Evolutionary conservation across 1,140 invertebrate genomes (phyloP), one percentile per base, ranked within the genome.

Genomic region (Mya arenaria): DNA sequence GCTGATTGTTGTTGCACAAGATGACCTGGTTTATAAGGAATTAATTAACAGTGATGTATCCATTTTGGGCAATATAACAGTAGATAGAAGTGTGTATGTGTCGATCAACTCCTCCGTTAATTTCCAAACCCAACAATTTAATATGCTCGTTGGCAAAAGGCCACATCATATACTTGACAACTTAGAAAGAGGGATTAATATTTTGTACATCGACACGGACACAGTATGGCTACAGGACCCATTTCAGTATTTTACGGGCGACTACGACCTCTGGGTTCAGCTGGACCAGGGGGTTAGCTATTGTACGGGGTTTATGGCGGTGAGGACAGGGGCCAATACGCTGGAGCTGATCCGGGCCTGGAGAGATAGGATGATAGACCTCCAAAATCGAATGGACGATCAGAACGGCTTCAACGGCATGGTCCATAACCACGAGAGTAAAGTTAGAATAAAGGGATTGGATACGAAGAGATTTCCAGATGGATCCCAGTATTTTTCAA

Each of bases 281-380:
- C 36, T 69, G 19, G 66, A 48, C 10, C 19, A 28, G 6, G 39
- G 28, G 2, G 6, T 37, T n/a, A 69, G 37, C 32, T 48, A 28
- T 69, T 69, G 66, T 30, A 69, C 66, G 13, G 66, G 66, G 6
- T 25, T 69, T 2, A 69, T 69, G 66, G 66, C 66, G 1, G 15
- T 69, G 1, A 69, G 30, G 52, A 44, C 25, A 19, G 52, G 52
- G 15, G 25, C 28, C 25, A 69, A 48, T 36, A 25, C 23, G 8
- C 4, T 65, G 1, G 23, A 37, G 32, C 41, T 65, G 1, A 37
- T 65, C 4, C 10, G 41, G 25, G 34, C 10, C 6, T 65, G 62
- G 62, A 3, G 41, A 65, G 32, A 65, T 37, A 23, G 19, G 25
- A n/a, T 65, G 34, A 23, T n/a, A 37, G 15, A 37, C n/a, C n/a